Conservation (phyloP, 2,113 vertebrate species). For the Tachuris rubrigastra region DNA sequence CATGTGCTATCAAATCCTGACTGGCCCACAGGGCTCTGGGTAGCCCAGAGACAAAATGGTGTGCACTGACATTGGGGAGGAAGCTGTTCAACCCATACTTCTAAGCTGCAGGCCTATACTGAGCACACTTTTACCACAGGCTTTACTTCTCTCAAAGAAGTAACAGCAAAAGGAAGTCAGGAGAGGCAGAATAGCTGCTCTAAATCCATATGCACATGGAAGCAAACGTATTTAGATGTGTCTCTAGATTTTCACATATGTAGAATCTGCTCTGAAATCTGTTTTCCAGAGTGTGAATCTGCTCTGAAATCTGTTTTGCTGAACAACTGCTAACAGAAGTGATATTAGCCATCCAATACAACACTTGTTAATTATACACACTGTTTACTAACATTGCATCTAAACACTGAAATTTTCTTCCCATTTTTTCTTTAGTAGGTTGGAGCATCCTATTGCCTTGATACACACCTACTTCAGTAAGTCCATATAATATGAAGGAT, state of each 20-base stretch:
- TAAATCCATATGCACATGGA: background rate
- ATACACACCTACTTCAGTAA: background rate
- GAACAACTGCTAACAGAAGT: slow-evolving; percentile 42
- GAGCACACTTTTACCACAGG: background rate
- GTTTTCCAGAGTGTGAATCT: slow-evolving; percentile 4
- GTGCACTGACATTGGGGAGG: background rate
- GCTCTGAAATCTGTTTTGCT: slow-evolving; percentile 48
- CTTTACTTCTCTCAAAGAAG: background rate
- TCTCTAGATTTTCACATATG: slow-evolving; percentile 6
- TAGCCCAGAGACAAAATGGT: background rate
- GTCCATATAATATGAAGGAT: background rate
- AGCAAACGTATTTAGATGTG: background rate
- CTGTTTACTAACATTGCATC: background rate
- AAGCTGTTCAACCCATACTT: background rate
- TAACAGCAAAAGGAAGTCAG: background rate
- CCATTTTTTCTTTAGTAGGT: background rate
- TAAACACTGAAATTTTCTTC: background rate
- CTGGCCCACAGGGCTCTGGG: rapidly evolving
- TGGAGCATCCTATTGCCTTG: background rate
- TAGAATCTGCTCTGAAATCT: slow-evolving; percentile 41
- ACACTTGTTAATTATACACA: slow-evolving; percentile 35
- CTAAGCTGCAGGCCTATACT: background rate
- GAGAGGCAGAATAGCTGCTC: background rate
- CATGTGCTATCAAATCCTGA: background rate
- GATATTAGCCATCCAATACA: slow-evolving; percentile 21